phyloP scores from a whole-genome alignment of 1,140 invertebrate species.

The Lasioglossum baleicum region DNA sequence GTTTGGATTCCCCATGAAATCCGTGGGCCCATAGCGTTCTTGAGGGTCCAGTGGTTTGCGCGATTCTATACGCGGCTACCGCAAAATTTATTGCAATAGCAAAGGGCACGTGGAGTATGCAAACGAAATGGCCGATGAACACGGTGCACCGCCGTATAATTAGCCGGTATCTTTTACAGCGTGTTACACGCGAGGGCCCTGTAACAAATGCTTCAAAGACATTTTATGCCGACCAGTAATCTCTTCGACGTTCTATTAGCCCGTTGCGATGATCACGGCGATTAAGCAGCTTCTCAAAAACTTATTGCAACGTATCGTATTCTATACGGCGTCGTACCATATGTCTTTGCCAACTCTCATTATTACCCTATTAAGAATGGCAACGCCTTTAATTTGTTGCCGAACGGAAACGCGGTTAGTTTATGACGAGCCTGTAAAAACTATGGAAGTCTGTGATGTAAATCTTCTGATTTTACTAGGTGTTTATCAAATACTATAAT shows the following conservation, averaged over 20 bases:
- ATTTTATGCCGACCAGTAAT: constrained; percentile 5
- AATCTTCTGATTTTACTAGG: constrained; percentile 13
- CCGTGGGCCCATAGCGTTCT: background rate
- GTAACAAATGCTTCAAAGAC: constrained; percentile 35
- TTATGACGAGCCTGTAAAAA: constrained; percentile 11
- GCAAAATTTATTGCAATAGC: constrained; percentile 48
- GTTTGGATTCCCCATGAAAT: background rate
- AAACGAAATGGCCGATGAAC: constrained; percentile 48
- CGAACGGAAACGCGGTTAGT: constrained; percentile 10
- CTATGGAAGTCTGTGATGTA: background rate
- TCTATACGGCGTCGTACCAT: constrained; percentile 4
- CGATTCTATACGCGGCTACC: background rate
- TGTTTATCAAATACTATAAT: constrained; percentile 9
- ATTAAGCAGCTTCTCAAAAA: constrained; percentile 34
- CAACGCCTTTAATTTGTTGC: constrained; percentile 15
- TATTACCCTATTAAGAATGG: constrained; percentile 24
- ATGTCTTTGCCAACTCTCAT: constrained; percentile 23
- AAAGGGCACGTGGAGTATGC: constrained; percentile 46
- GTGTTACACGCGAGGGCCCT: constrained; percentile 34
- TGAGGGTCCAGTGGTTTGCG: background rate
- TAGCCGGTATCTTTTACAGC: constrained; percentile 40
- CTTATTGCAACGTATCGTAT: constrained; percentile 29
- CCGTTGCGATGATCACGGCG: constrained; percentile 19
- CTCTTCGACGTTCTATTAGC: constrained; percentile 33
- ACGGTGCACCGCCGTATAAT: constrained; percentile 35